Percentiles rank a stretch among this genome's conserved stretches.
Evolutionary conservation across 2,888 invertebrate genomes (phyloP).

Genomic region (Odontocerum albicorne): DNA sequence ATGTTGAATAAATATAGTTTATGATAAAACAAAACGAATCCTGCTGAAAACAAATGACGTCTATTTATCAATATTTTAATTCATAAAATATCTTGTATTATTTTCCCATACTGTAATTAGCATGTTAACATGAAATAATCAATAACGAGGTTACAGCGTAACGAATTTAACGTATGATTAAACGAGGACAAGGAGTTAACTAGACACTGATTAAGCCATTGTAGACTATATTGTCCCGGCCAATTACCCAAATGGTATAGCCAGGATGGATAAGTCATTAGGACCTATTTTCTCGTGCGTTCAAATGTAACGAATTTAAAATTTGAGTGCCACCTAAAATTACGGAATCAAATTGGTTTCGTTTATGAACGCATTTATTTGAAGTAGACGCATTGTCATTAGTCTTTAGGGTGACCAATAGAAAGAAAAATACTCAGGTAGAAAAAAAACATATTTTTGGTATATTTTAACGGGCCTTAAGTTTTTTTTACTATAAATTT

Average conservation of each 20-base stretch:
- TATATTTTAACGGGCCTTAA: no score
- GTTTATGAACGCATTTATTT: slow-evolving; percentile 22
- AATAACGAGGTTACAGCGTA: slow-evolving; percentile 8
- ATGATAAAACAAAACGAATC: no score
- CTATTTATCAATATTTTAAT: no score
- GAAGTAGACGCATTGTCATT: neutral
- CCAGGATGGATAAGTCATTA: slow-evolving; percentile 24
- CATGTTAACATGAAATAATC: slow-evolving; percentile 11
- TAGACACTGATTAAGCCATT: slow-evolving; percentile 36
- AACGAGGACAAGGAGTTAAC: slow-evolving; percentile 24
- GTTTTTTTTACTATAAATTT: no score
- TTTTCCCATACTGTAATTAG: no score
- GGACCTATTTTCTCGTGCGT: slow-evolving; percentile 33
- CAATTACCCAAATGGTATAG: slow-evolving; percentile 27
- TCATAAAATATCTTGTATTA: no score
- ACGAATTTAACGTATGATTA: slow-evolving; percentile 15
- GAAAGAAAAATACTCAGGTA: no score
- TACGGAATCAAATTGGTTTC: slow-evolving; percentile 24
- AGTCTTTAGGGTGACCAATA: no score
- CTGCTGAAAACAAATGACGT: no score
- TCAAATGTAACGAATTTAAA: slow-evolving; percentile 31
- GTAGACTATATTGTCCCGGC: slow-evolving; percentile 30
- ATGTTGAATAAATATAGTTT: no score
- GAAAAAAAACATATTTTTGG: no score
- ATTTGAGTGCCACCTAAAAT: slow-evolving; percentile 26